These are phyloP conservation scores for Paramisgurnus dabryanus DNA, from an alignment of 2,113 vertebrate species.

Conservation along the genomic window DNA sequence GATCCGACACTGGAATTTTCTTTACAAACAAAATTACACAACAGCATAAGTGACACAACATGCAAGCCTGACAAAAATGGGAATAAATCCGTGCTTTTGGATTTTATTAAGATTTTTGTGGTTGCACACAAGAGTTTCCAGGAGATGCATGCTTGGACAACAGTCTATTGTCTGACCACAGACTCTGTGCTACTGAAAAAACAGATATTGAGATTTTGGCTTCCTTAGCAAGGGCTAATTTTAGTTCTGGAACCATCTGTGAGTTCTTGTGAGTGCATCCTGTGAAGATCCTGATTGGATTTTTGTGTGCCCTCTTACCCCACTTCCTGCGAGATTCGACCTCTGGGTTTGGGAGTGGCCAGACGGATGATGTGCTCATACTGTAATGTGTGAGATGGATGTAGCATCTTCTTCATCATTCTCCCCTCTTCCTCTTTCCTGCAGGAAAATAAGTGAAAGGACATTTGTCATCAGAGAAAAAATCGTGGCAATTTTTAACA, in stretches of 20 bases:
- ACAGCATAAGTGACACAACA: not conserved
- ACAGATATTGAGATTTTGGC: conserved; percentile 59
- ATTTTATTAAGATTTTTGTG: conserved; percentile 63
- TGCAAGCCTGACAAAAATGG: not conserved
- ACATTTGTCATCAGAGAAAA: conserved; percentile 11
- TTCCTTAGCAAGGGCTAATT: conserved; percentile 51
- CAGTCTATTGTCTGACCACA: conserved; percentile 64
- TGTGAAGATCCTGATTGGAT: not conserved
- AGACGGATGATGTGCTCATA: conserved; percentile 58
- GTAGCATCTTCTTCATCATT: conserved; percentile 53
- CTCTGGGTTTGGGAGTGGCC: conserved; percentile 59
- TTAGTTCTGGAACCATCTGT: conserved; percentile 39
- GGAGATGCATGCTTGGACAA: conserved; percentile 61
- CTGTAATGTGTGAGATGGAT: conserved; percentile 51
- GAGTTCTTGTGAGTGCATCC: not conserved
- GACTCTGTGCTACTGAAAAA: conserved; percentile 48
- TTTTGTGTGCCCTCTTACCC: conserved; percentile 53
- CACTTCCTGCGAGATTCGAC: conserved; percentile 46
- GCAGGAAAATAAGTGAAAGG: conserved; percentile 53
- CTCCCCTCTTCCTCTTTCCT: conserved; percentile 48
- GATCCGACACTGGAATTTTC: not conserved
- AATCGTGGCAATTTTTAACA: not conserved
- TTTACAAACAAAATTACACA: not conserved
- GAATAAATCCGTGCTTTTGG: conserved; percentile 17
- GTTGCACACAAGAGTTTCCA: conserved; percentile 51